Base-by-base conservation (phyloP, 2,797 vertebrate genomes). In the Pseudochaenichthys georgianus region DNA sequence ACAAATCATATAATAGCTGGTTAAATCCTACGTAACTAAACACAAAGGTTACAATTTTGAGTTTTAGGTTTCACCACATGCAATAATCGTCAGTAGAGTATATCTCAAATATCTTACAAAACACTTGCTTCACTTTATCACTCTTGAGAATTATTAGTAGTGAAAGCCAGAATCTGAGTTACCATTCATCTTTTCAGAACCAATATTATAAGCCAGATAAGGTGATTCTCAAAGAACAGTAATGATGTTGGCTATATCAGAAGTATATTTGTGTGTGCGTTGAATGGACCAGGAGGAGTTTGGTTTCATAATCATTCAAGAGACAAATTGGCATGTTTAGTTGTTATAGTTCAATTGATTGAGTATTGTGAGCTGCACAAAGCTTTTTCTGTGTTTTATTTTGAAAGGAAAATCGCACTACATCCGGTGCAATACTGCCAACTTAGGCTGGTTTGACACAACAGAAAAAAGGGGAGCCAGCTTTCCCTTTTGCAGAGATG, bases 401-500 rank as follows among this genome's bases (percentile, higher is more conserved):
- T 83, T 92, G 91, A 89, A 88, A 80, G 42, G n/a, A 11, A 71
- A 34, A 61, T 31, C 31, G 1, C 45, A 1, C 64, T 16, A 59
- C 78, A 75, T 88, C 87, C 86, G 48, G 51, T 50, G 60, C 81
- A 65, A 79, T 23, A 78, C 4, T 65, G 53, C 64, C 71, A 13
- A 42, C 54, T 65, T 45, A 51, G 62, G n/a, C 76, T 83, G 58
- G 48, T 80, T 77, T 73, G 41, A 85, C 67, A 78, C 67, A 64
- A 47, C 54, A 73, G 66, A 73, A 78, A 58, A 78, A 54, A 72
- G 65, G 63, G 57, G 28, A 87, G 38, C 63, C 69, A 81, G 75
- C 78, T 88, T 81, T 87, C 63, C 78, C 58, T 45, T 73, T 64
- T 48, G 64, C 63, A 70, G 46, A 82, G 88, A 90, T 89, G 83